A percentile compares a stretch with the other conserved stretches of the same genome.
Evolutionary conservation across 2,797 vertebrate species (phyloP).

Genomic region (Hypotaenidia okinawae): DNA sequence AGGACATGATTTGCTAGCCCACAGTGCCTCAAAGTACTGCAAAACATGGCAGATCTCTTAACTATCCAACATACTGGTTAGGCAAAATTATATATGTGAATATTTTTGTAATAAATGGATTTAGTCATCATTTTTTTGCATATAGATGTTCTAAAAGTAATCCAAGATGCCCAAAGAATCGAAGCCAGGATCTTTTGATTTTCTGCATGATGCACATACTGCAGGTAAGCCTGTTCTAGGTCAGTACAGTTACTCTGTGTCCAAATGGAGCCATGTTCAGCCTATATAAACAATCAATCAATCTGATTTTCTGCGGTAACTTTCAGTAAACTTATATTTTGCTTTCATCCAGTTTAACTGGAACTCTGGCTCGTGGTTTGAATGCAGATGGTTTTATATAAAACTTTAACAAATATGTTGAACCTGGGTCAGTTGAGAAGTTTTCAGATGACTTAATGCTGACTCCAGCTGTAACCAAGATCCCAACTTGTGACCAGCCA

Average conservation of each 20-base stretch:
- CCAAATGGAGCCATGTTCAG: not conserved
- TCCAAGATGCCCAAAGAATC: not conserved
- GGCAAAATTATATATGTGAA: not conserved
- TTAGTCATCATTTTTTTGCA: not conserved
- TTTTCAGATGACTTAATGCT: not conserved
- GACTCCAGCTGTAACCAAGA: not conserved
- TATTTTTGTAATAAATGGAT: not conserved
- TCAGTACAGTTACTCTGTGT: fast-evolving
- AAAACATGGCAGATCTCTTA: not conserved
- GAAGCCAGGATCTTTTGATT: not conserved
- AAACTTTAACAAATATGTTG: not conserved
- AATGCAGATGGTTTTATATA: not conserved
- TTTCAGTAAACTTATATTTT: not conserved
- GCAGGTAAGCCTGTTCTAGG: not conserved
- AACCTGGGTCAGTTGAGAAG: not conserved
- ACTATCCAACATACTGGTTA: not conserved
- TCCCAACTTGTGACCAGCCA: not conserved
- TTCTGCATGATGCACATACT: not conserved
- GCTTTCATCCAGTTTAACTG: not conserved
- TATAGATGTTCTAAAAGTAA: not conserved
- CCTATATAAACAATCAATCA: not conserved
- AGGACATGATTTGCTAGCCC: not conserved
- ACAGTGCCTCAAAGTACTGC: not conserved
- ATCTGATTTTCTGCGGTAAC: not conserved
- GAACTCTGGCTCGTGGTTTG: not conserved